Conservation (phyloP, 2,113 vertebrate species). For the Terrapene triunguis region DNA sequence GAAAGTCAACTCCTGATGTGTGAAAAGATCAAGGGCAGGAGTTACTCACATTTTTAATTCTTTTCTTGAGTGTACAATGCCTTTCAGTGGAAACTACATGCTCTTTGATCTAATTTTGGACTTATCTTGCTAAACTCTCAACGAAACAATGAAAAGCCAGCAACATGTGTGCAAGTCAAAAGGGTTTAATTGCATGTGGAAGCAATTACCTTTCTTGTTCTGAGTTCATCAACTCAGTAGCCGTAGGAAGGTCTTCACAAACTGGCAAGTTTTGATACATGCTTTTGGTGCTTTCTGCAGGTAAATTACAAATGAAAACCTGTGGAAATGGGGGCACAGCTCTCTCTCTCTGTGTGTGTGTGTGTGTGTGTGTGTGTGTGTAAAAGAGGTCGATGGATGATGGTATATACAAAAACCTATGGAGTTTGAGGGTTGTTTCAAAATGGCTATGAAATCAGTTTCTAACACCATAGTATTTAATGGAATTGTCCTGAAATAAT, state of each 20-base stretch:
- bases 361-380: background rate
- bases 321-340: conserved; percentile 16
- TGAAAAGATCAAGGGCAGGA: background rate
- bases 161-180: background rate
- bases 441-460: conserved; percentile 33
- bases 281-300: background rate
- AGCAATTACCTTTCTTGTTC: conserved; percentile 7
- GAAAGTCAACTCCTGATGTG: conserved; percentile 5
- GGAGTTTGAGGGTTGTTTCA: conserved; percentile 48
- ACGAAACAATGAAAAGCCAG: background rate
- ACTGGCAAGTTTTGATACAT: no score
- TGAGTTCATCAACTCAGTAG: no score
- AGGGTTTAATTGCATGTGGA: background rate
- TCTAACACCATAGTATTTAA: conserved; percentile 62
- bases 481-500: conserved; percentile 20
- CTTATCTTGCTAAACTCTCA: background rate
- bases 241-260: no score
- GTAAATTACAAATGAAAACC: conserved; percentile 28
- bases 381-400: conserved; percentile 33
- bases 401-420: conserved; percentile 25
- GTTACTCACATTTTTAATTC: background rate
- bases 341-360: background rate
- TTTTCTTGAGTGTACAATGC: background rate
- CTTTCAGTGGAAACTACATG: no score
- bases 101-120: background rate